A percentile compares a stretch with the other conserved stretches of the same genome.
These are phyloP conservation scores for Tapirus indicus DNA, from an alignment of 2,797 vertebrate species.

Conservation along the genomic window DNA sequence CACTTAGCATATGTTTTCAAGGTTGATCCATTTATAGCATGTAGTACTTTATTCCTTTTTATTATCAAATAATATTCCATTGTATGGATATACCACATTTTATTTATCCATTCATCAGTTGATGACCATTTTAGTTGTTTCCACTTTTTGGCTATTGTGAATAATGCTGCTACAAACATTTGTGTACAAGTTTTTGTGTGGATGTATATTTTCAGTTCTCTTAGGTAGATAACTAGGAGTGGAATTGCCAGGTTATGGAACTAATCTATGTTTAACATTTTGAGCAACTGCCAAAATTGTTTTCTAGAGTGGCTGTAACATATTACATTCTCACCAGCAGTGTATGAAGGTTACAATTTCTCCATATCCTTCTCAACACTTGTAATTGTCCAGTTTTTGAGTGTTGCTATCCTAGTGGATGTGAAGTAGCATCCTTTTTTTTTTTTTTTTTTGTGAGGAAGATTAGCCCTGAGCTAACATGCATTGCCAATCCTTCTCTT, in stretches of 20 bases:
- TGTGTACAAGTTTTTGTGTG: constrained; percentile 36
- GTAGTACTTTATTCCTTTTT: constrained; percentile 37
- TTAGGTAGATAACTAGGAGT: neutral
- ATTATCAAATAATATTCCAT: neutral
- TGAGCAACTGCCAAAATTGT: constrained; percentile 29
- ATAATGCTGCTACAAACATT: neutral
- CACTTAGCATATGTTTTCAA: constrained; percentile 1
- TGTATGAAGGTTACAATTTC: neutral
- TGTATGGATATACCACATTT: neutral
- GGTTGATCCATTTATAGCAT: neutral
- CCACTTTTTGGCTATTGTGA: neutral
- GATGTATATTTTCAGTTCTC: neutral
- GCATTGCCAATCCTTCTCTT: too few species aligned
- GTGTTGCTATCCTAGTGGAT: neutral
- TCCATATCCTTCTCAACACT: neutral
- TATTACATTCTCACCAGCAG: neutral
- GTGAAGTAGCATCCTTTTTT: neutral
- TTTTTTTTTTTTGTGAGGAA: too few species aligned
- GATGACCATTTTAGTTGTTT: neutral
- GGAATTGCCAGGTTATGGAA: neutral
- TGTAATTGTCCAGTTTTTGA: constrained; percentile 13
- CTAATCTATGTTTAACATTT: constrained; percentile 23
- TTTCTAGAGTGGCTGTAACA: neutral
- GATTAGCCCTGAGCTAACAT: too few species aligned
- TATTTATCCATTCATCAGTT: constrained; percentile 42